Evolutionary conservation across 2,888 invertebrate species (phyloP), one percentile per base, ranked within the genome.

Genomic region (Drosophila antonietae): DNA sequence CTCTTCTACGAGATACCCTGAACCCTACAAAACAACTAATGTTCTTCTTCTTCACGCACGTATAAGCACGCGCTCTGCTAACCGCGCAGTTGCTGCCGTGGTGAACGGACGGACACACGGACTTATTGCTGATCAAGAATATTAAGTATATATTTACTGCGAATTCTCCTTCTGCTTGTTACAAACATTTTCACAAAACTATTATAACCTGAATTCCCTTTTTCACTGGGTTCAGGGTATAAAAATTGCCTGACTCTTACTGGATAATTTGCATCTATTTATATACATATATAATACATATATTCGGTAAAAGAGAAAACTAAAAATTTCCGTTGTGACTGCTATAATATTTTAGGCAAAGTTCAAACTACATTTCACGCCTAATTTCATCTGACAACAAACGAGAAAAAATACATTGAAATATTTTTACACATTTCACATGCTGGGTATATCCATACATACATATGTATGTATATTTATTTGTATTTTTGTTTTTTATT

Each of bases 371-470:
- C 89, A 90, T 90, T 84, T 90, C 73, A 88, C 69, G 84, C 78
- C 84, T 85, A 85, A 85, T 90, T 85, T 90, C 73, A 73, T 80
- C 69, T 85, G 84, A 90, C 84, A 90, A 87, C 83, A 86, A 82
- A 58, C 81, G 49, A 49, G 43, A 67, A 55, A 58, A 78, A 66
- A 81, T 46, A 68, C 57, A 61, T 55, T 65, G 61, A 51, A 81
- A 60, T 82, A 67, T 72, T 74, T 73, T 83, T 69, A 47, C 73
- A 71, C 77, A 76, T 74, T 81, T 83, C 76, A 64, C 64, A 75
- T 37, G 15, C 20, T 33, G 28, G 3, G n/a, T 41, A 41, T n/a
- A 39, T 7, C 2, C 7, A 15, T 39, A 39, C 7, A n/a, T 28
- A 55, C 28, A 23, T 15, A 23, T 39, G n/a, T 39, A 37, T 39